Evolutionary conservation across 2,888 invertebrate genomes (phyloP), one percentile per base, ranked within the genome.

Genomic region (Scaeva pyrastri): DNA sequence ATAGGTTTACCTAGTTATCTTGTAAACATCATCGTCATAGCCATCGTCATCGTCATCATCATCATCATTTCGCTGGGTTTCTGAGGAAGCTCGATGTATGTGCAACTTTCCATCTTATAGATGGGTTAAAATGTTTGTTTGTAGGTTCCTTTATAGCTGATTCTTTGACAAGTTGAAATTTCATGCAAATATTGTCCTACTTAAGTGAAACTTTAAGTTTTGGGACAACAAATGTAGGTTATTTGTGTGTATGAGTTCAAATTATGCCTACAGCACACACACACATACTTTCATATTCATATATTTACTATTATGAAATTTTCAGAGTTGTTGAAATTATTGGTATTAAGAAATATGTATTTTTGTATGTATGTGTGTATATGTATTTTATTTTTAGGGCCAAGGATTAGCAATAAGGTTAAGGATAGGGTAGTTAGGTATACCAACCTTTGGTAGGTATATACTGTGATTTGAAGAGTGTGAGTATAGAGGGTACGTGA

Each of bases 161-260:
- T 45, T 64, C 52, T 84, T 52, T 43, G 71, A 21, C 39, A 71
- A 58, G 70, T 68, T 71, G 52, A 76, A 75, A 52, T 72, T 50
- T 62, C 39, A 84, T 68, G 80, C 60, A 80, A 84, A 80, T 80
- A 80, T 60, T 85, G 72, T 48, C 41, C 72, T 60, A 85, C 55
- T 72, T 68, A 48, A 55, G 60, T 50, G 72, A 76, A 80, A 85
- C 48, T 75, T 80, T 62, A 76, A 85, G 43, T 75, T 78, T 36
- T n/a, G 41, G 43, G 43, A 52, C 2, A 23, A 52, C 56, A 62
- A 2, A 16, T 14, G 55, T 36, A 12, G 31, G 31, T 31, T 31
- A 31, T n/a, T n/a, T 26, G n/a, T 48, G 21, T 31, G 12, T 75
- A 23, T 60, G 26, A 31, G 43, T 11, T 62, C 43, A 64, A 26